Conservation (phyloP, 2,797 vertebrate genomes). For the Phataginus tetradactyla region DNA sequence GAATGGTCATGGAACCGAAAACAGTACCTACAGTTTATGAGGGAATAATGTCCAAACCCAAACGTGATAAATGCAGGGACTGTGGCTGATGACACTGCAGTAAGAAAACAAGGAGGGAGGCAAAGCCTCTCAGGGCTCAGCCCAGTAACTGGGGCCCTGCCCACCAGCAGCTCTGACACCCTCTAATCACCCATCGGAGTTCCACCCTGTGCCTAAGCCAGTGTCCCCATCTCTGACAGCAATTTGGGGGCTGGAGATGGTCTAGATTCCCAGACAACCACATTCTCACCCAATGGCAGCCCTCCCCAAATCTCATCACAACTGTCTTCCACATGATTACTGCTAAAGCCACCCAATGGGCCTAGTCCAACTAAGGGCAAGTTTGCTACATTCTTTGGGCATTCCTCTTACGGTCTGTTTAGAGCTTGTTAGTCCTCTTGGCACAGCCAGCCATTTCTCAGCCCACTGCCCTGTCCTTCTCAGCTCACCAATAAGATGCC, state of each 20-base stretch:
- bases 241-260: neutral
- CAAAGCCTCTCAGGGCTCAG: neutral
- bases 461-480: neutral
- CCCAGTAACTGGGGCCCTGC: neutral
- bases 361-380: neutral
- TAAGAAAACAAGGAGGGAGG: neutral
- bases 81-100: neutral
- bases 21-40: neutral
- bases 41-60: conserved; percentile 18
- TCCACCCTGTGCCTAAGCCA: neutral
- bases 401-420: neutral
- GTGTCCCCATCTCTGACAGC: neutral
- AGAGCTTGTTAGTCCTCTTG: neutral
- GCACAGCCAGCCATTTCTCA: neutral
- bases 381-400: neutral
- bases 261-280: neutral
- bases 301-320: neutral
- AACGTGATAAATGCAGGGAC: neutral
- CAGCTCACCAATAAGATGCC: neutral
- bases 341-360: neutral
- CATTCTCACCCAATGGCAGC: neutral
- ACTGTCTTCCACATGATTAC: neutral
- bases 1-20: neutral
- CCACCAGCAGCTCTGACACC: neutral
- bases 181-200: neutral